phyloP scores from a whole-genome alignment of 1,140 invertebrate species.

The Dreissena polymorpha region DNA sequence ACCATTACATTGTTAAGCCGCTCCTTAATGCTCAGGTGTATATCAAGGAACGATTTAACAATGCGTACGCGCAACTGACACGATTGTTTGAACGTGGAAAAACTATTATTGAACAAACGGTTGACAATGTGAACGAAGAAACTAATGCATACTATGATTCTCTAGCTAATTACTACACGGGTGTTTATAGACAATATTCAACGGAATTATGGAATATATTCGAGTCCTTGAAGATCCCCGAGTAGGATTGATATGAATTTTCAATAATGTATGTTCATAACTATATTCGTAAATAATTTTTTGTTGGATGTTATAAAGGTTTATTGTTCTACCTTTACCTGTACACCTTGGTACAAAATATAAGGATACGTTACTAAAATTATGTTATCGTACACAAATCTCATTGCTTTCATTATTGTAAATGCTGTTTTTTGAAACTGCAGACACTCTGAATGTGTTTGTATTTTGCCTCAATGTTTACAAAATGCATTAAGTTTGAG shows the following conservation, averaged over 20 bases:
- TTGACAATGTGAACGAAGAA: constrained; percentile 25
- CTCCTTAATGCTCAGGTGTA: constrained; percentile 36
- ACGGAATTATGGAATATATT: constrained; percentile 45
- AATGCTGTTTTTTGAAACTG: no score
- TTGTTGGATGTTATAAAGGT: not conserved
- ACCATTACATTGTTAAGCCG: constrained; percentile 51
- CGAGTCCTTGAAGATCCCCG: constrained; percentile 47
- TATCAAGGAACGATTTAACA: constrained; percentile 34
- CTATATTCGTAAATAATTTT: not conserved
- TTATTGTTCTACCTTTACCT: no score
- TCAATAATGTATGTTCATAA: not conserved
- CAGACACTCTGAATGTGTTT: no score
- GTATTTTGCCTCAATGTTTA: no score
- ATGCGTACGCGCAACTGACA: constrained; percentile 21
- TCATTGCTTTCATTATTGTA: no score
- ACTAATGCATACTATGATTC: constrained; percentile 20
- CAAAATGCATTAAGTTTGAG: no score
- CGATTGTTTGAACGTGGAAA: constrained; percentile 36
- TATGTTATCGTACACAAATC: no score
- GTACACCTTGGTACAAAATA: no score
- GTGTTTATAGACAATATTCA: constrained; percentile 48
- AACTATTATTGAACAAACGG: constrained; percentile 20
- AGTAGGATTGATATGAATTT: not conserved
- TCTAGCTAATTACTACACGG: constrained; percentile 43
- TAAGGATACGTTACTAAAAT: no score